Base-by-base conservation (phyloP, 92 coral and sea anemone genomes). In the Actinostola sp. region DNA sequence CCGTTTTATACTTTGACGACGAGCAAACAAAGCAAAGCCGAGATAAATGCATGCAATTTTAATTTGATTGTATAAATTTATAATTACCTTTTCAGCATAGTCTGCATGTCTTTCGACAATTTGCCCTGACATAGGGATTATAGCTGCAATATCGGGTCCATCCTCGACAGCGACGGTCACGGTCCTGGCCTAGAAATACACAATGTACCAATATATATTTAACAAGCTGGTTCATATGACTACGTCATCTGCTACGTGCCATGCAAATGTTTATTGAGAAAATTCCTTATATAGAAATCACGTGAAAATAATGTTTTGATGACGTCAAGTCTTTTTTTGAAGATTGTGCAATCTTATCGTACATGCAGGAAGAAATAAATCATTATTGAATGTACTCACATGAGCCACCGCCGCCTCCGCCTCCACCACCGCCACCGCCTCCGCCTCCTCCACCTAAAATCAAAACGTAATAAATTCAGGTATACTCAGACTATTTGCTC, bases 61-160 rank as follows among this genome's bases (percentile, higher is more conserved):
- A 14, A 39, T 7, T 7, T 39, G 7, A 39, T 53, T 53, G 2
- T 21, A 11, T 2, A 20, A 1, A 53, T 20, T 21, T 20, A 48
- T 48, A 13, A 48, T 48, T 48, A 8, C 52, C 70, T 34, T 26
- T 34, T 67, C 24, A 78, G 52, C 84, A 78, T 0, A 45, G 42
- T 34, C 66, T 46, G 78, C 84, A 78, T 44, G 84, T 78, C 61
- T 59, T 57, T 38, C 8, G 55, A 35, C 84, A 78, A 12, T 44
- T 43, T 23, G 23, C 17, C 21, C 52, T 17, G 29, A 78, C 77
- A 32, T 24, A 45, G 21, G 12, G 28, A 33, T 78, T 23, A 25
- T 10, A 32, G 32, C 59, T n/a, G 29, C 84, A 78, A 21, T 43
- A 69, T 27, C n/a, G 8, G 17, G 46, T 49, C 67, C 67, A 78